Evolutionary conservation across 1,140 invertebrate genomes (phyloP), one percentile per base, ranked within the genome.

Genomic region (Brachionus manjavacas): DNA sequence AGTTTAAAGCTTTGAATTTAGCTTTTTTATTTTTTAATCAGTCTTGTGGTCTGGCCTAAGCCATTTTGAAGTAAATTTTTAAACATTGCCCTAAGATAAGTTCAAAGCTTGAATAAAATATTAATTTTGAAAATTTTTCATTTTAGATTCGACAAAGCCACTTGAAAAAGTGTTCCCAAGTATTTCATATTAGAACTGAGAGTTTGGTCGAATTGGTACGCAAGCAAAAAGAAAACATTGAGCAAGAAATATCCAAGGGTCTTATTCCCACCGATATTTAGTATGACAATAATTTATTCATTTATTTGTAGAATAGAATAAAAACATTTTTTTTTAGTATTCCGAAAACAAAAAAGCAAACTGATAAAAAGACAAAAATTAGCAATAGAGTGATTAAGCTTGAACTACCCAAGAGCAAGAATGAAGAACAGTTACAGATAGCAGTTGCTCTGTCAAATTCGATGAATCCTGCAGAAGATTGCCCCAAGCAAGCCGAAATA

Each of bases 121-220:
- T 14, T 52, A 4, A 25, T 46, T 76, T 25, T 41, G 31, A 16
- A 12, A 12, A 8, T 66, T 64, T 68, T 46, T 41, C 28, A 23
- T 35, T 64, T 55, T 12, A 81, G 79, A 64, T 64, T 11, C 55
- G 79, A n/a, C 79, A 81, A 64, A 81, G 23, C 46, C 79, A 81
- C 39, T 46, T 81, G 52, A 81, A 81, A 81, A 81, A 81, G 23
- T 81, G 79, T 14, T 60, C 79, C 12, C 79, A 81, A 81, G 52
- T 64, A 0, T 81, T 81, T 64, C 79, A 81, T 11, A 81, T 81
- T 7, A 20, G 41, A 23, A 81, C 79, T 6, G 79, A 81, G 20
- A 81, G 79, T 60, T 46, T 81, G 39, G 79, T 81, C 1, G 79
- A 81, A 20, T 46, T 81, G 23, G 79, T 81, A 4, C 55, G 31